phyloP scores from a whole-genome alignment of 2,113 vertebrate species.

The Tympanuchus pallidicinctus region DNA sequence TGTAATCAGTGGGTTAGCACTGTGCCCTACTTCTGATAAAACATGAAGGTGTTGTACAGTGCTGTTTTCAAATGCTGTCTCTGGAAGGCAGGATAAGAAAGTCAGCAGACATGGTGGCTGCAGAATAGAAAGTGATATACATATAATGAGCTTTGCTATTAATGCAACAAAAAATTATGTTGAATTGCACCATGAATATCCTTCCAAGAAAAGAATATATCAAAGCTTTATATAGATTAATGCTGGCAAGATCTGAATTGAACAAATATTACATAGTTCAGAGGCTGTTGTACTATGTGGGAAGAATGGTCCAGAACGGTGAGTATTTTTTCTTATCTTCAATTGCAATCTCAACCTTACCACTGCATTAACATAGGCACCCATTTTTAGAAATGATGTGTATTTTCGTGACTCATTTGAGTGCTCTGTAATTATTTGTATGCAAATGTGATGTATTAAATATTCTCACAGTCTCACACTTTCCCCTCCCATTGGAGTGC shows the following conservation, averaged over 20 bases:
- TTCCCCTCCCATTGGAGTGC: neutral
- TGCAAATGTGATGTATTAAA: slow-evolving; percentile 44
- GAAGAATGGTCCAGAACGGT: slow-evolving; percentile 11
- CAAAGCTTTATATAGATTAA: neutral
- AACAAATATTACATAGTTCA: neutral
- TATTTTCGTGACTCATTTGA: slow-evolving; percentile 64
- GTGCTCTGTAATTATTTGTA: slow-evolving; percentile 59
- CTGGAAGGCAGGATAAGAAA: neutral
- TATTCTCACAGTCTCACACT: slow-evolving; percentile 29
- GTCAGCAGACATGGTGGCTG: neutral
- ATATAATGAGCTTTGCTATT: neutral
- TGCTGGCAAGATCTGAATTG: neutral
- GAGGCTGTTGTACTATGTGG: neutral
- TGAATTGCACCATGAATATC: neutral
- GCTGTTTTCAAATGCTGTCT: neutral
- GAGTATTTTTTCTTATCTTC: slow-evolving; percentile 56
- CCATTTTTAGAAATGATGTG: slow-evolving; percentile 53
- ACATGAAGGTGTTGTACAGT: neutral
- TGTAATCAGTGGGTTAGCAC: neutral
- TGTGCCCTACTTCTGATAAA: neutral
- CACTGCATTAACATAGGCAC: slow-evolving; percentile 39
- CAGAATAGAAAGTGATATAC: neutral
- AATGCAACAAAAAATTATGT: neutral
- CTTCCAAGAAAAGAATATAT: neutral
- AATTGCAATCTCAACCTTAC: slow-evolving; percentile 38